Evolutionary conservation across 2,888 invertebrate genomes (phyloP).

Genomic region (Drosophila maculinotata): DNA sequence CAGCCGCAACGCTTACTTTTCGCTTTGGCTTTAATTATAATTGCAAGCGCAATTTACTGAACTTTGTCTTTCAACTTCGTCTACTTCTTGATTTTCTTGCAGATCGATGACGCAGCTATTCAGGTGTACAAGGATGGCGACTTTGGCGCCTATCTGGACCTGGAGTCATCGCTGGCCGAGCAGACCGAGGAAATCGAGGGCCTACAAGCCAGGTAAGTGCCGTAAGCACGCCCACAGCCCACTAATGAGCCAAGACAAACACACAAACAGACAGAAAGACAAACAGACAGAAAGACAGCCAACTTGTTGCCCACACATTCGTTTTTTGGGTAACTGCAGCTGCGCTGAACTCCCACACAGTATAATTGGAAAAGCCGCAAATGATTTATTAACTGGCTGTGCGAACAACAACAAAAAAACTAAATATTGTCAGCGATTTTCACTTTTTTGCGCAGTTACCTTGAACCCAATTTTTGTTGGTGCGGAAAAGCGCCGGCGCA

Average conservation of each 20-base stretch:
- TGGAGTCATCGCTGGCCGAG: slow-evolving; percentile 98
- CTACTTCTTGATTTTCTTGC: slow-evolving; percentile 25
- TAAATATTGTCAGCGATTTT: slow-evolving; percentile 49
- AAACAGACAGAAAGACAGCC: slow-evolving; percentile 30
- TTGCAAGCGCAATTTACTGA: slow-evolving; percentile 50
- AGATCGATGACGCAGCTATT: slow-evolving; percentile 98
- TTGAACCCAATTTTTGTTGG: slow-evolving; percentile 60
- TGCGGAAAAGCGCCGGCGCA: slow-evolving; percentile 16
- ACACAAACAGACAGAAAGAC: slow-evolving; percentile 21
- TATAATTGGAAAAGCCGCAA: slow-evolving; percentile 31
- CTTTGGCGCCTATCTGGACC: slow-evolving; percentile 97
- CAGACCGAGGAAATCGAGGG: slow-evolving; percentile 99
- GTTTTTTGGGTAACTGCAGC: slow-evolving; percentile 10
- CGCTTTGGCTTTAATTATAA: slow-evolving; percentile 68
- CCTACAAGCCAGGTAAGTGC: slow-evolving; percentile 94
- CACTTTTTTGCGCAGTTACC: slow-evolving; percentile 53
- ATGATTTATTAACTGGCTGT: slow-evolving; percentile 29
- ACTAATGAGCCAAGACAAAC: slow-evolving; percentile 49
- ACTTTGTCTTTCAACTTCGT: slow-evolving; percentile 19
- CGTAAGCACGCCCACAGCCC: slow-evolving; percentile 16
- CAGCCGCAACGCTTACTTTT: slow-evolving; percentile 58
- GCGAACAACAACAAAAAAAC: too few species aligned
- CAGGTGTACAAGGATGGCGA: slow-evolving; percentile 99
- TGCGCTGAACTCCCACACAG: slow-evolving; percentile 29
- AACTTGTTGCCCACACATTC: slow-evolving; percentile 24